Conservation (phyloP, 2,113 vertebrate genomes). For the Carlito syrichta region DNA sequence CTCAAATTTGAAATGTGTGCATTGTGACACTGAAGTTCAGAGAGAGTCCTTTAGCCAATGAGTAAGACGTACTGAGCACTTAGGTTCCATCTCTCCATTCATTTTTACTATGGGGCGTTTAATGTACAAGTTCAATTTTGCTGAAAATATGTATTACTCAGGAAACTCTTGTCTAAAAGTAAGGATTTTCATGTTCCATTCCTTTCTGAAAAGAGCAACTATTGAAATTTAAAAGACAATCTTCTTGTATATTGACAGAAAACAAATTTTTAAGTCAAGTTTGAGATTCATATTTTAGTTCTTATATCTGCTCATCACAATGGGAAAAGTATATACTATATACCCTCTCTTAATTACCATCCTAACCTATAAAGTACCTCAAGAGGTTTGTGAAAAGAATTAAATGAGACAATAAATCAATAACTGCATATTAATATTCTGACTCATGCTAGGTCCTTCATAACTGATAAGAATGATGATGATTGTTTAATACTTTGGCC, state of each 20-base stretch:
- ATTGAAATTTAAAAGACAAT: not conserved
- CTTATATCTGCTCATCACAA: not conserved
- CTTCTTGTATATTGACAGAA: not conserved
- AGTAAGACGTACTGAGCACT: not conserved
- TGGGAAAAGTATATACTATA: not conserved
- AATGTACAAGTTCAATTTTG: not conserved
- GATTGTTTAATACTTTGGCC: not conserved
- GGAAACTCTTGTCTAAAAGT: not conserved
- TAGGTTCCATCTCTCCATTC: not conserved
- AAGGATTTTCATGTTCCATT: not conserved
- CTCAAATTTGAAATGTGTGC: not conserved
- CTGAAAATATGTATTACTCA: constrained; percentile 16
- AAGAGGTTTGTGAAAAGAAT: not conserved
- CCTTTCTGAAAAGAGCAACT: not conserved
- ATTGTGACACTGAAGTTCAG: not conserved
- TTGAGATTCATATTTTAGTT: not conserved
- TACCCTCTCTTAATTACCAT: not conserved
- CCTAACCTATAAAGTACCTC: not conserved
- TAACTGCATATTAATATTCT: not conserved
- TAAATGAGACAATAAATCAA: not conserved
- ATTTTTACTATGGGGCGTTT: not conserved
- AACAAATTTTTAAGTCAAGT: not conserved
- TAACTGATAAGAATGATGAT: not conserved
- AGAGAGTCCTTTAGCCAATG: not conserved
- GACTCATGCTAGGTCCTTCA: not conserved